Base-by-base conservation (phyloP, 2,888 invertebrate species). In the Chelonus formosanus region DNA sequence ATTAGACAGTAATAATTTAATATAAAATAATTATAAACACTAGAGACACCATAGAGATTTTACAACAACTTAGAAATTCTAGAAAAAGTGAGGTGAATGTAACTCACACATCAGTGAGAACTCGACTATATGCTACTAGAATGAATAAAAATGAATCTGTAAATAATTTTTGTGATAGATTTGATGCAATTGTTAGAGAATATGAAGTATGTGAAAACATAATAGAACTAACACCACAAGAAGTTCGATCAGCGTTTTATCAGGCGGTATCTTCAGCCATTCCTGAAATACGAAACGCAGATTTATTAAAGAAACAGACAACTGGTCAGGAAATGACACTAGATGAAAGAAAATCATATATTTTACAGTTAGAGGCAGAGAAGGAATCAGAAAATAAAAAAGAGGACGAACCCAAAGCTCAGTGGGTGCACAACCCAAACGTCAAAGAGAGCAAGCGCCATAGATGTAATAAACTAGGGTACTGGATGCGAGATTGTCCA, bases 211-310 rank as follows among this genome's bases (percentile, higher is more conserved):
- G 36, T 48, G 20, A 34, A 3, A n/a, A 36, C 10, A 36, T 8
- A 48, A 8, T n/a, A 59, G 5, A 20, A 52, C 3, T 56, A 36
- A 50, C 10, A 7, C 60, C 55, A 3, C 62, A 63, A 63, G 66
- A 68, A 8, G 67, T 67, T 31, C 40, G 66, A 7, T 63, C 67
- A 0, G 71, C 67, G 1, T 71, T 73, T 20, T 70, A 70, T 57
- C 70, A 73, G 53, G 71, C 70, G 2, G 62, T 71, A 3, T 68
- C 67, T 40, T 65, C 64, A 40, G 67, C 56, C 5, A 66, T 71
- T 52, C 52, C 59, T 6, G 58, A 50, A 53, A 20, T 54, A 32
- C 35, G 63, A 31, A 54, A 48, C 8, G 60, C 59, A 8, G 54
- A 63, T 10, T 58, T 52, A 34, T 32, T 52, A 3, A 20, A 20